phyloP scores from a whole-genome alignment of 2,888 invertebrate species.

The Biston stratarius region DNA sequence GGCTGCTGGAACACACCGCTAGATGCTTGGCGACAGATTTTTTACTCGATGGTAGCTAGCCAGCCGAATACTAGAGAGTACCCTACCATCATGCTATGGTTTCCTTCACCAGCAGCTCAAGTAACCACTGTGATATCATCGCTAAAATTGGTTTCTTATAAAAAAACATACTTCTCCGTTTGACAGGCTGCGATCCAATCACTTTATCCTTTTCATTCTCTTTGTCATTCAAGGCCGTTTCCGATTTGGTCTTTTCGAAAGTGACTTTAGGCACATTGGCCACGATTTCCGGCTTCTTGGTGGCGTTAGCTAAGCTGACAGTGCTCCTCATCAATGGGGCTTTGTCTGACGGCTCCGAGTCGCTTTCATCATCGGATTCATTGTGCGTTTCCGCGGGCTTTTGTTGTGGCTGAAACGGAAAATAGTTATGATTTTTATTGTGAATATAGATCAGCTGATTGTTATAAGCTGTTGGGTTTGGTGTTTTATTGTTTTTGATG shows the following conservation, averaged over 20 bases:
- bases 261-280: constrained; percentile 75
- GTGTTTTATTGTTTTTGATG: constrained; percentile 4
- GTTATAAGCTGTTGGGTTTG: constrained; percentile 1
- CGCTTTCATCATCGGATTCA: constrained; percentile 78
- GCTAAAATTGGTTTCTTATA: background rate
- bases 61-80: too few species aligned
- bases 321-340: constrained; percentile 82
- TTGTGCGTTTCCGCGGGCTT: constrained; percentile 56
- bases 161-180: constrained; percentile 76
- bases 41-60: too few species aligned
- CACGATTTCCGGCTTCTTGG: constrained; percentile 78
- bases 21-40: too few species aligned
- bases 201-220: constrained; percentile 66
- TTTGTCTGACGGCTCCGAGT: constrained; percentile 77
- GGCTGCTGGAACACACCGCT: too few species aligned
- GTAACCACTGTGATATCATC: background rate
- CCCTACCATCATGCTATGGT: too few species aligned
- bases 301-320: constrained; percentile 59
- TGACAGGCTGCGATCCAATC: constrained; percentile 75
- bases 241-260: constrained; percentile 64
- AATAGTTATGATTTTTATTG: constrained; percentile 24
- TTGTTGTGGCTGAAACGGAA: constrained; percentile 65
- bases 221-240: constrained; percentile 52
- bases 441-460: constrained; percentile 26
- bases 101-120: too few species aligned